Conservation (phyloP, 2,113 vertebrate genomes). For the Pangasianodon gigas region DNA sequence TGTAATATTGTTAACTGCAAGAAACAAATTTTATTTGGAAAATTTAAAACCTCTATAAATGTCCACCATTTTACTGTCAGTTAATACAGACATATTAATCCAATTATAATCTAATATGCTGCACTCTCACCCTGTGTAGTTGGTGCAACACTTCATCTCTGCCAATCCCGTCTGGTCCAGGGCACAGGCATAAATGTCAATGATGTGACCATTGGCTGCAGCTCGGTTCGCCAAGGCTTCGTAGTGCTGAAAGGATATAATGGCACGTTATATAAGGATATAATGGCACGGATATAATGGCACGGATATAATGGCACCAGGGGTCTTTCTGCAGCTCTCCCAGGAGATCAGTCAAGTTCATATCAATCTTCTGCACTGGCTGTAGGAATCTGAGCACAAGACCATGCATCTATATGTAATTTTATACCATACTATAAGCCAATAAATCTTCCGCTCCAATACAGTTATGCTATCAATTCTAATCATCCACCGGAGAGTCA, state of each 20-base stretch:
- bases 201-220: slow-evolving; percentile 88
- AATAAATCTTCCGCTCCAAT: background rate
- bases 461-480: background rate
- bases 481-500: background rate
- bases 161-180: slow-evolving; percentile 93
- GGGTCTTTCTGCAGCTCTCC: slow-evolving; percentile 95
- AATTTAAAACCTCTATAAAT: background rate
- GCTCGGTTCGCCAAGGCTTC: slow-evolving; percentile 90
- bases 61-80: background rate
- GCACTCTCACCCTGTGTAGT: slow-evolving; percentile 85
- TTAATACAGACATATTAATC: background rate
- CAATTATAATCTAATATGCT: background rate
- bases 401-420: background rate
- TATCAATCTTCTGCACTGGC: slow-evolving; percentile 96
- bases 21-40: background rate
- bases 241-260: slow-evolving; percentile 80
- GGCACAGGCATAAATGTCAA: slow-evolving; percentile 96
- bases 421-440: background rate
- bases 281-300: too few species aligned
- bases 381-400: slow-evolving; percentile 83
- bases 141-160: slow-evolving; percentile 98
- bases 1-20: background rate
- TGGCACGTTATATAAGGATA: too few species aligned
- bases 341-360: slow-evolving; percentile 97
- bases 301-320: too few species aligned